These are phyloP conservation scores for Agrochola lychnidis DNA, from an alignment of 2,888 invertebrate species.

Conservation along the genomic window DNA sequence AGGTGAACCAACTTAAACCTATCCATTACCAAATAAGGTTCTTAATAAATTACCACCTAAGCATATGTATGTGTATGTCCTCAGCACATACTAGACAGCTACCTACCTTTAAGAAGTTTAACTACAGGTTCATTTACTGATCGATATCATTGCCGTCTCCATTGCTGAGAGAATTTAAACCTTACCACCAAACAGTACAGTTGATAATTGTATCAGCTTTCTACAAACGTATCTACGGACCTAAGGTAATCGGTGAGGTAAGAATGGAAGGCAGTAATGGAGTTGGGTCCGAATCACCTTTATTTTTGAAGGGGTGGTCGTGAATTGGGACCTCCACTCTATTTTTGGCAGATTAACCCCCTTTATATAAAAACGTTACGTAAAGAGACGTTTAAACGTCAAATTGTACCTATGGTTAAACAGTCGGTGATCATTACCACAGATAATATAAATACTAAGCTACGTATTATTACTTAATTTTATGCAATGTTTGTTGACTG, in stretches of 20 bases:
- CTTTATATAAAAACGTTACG: too few relatives aligned
- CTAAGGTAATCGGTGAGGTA: conserved; percentile 44
- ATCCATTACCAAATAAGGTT: conserved; percentile 10
- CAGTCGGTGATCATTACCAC: too few relatives aligned
- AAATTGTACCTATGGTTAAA: too few relatives aligned
- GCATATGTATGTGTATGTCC: conserved; percentile 25
- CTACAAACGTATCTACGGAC: conserved; percentile 13
- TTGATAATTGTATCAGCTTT: conserved; percentile 5
- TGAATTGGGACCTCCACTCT: not conserved
- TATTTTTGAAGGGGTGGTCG: conserved; percentile 34
- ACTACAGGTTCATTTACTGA: conserved; percentile 54
- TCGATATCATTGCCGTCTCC: conserved; percentile 44
- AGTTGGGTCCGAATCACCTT: conserved; percentile 33
- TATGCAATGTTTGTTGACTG: too few relatives aligned
- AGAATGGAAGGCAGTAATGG: conserved; percentile 45
- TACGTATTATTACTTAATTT: too few relatives aligned
- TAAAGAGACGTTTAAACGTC: too few relatives aligned
- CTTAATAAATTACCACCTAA: conserved; percentile 12
- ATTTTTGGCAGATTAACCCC: not conserved
- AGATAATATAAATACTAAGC: too few relatives aligned
- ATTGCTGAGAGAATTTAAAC: conserved; percentile 16
- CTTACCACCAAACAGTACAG: conserved; percentile 4
- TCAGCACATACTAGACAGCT: conserved; percentile 25
- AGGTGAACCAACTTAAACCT: not conserved
- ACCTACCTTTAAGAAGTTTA: conserved; percentile 41